A percentile compares a stretch with the other conserved stretches of the same genome.
Evolutionary conservation across 2,797 vertebrate genomes (phyloP).

Genomic region (Spinus olivaceus): DNA sequence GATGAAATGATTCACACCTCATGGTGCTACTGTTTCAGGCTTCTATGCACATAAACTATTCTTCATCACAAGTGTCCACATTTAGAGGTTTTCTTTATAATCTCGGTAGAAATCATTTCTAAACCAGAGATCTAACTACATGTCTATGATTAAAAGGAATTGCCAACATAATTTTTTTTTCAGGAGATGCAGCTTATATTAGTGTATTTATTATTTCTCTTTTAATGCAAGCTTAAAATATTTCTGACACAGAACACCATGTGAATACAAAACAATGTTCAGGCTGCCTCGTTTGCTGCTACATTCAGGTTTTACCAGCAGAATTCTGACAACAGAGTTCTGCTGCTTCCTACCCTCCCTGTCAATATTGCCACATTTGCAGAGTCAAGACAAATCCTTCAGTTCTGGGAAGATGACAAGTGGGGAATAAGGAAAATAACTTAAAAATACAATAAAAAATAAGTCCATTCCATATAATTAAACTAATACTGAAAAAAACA

Average conservation of each 20-base stretch:
- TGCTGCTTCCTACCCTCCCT: neutral
- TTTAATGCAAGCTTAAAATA: neutral
- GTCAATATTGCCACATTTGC: neutral
- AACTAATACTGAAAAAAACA: neutral
- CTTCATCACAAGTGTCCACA: neutral
- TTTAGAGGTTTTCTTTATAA: neutral
- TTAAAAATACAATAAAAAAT: neutral
- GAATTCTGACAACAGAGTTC: neutral
- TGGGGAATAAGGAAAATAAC: neutral
- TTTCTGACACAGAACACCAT: neutral
- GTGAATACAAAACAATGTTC: neutral
- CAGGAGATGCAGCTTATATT: neutral
- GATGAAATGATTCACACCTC: conserved; percentile 11
- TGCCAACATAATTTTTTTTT: neutral
- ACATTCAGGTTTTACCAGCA: neutral
- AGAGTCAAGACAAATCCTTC: neutral
- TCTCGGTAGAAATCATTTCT: neutral
- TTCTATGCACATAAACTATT: neutral
- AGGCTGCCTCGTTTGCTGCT: neutral
- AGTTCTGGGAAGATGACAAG: neutral
- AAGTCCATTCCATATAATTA: neutral
- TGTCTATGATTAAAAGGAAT: neutral
- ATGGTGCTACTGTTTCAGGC: neutral
- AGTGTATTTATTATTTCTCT: neutral
- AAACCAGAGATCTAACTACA: neutral